Conservation (phyloP, 2,113 vertebrate genomes). For the Anas platyrhynchos region DNA sequence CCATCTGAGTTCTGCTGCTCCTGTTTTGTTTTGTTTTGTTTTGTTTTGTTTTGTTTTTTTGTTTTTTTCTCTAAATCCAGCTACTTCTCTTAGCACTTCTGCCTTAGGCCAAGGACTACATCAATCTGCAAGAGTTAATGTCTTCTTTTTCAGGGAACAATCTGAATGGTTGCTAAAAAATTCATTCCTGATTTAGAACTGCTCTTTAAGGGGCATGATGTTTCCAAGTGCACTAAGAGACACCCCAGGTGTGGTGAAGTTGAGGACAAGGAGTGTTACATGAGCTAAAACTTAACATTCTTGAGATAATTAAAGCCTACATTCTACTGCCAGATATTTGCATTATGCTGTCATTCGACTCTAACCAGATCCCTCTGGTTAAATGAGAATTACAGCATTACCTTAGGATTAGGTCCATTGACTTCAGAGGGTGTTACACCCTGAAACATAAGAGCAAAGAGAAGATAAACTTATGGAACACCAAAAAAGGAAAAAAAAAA, state of each 20-base stretch:
- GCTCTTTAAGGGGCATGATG: background rate
- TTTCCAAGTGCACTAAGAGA: background rate
- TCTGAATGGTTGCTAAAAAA: background rate
- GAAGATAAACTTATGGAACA: background rate
- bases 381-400: constrained; percentile 27
- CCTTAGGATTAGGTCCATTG: constrained; percentile 9
- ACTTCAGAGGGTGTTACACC: background rate
- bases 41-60: too few species aligned
- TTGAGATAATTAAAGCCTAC: background rate
- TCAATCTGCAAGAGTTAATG: background rate
- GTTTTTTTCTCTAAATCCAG: background rate
- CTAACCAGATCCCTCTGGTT: background rate
- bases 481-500: background rate
- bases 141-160: background rate
- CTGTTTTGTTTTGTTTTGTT: too few species aligned
- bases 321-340: constrained; percentile 8
- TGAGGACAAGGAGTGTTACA: background rate
- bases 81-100: background rate
- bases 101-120: background rate
- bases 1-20: background rate
- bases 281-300: background rate
- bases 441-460: background rate
- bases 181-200: background rate
- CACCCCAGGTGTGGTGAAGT: background rate
- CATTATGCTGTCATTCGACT: background rate